Conservation (phyloP, 2,888 invertebrate genomes). For the Orthosia gracilis region DNA sequence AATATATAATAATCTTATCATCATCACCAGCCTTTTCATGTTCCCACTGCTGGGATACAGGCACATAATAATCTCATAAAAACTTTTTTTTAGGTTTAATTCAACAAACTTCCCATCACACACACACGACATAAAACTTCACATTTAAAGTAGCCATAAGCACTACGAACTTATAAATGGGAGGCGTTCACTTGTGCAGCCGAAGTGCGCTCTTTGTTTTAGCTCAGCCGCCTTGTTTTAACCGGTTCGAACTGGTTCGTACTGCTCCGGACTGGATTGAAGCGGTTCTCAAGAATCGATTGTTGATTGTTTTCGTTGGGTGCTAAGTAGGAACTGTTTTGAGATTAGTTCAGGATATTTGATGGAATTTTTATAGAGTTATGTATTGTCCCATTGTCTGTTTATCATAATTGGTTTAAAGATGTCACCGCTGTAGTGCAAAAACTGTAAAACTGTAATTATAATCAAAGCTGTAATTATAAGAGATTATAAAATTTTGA, state of each 20-base stretch:
- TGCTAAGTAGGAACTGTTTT: slow-evolving; percentile 24
- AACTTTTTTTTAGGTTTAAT: too few species aligned
- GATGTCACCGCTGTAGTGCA: too few species aligned
- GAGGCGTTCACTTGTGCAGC: slow-evolving; percentile 48
- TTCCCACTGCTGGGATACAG: too few species aligned
- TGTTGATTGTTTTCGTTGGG: slow-evolving; percentile 51
- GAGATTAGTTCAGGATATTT: slow-evolving; percentile 17
- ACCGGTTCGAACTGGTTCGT: slow-evolving; percentile 46
- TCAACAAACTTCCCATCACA: too few species aligned
- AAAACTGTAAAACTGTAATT: too few species aligned
- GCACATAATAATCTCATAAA: too few species aligned
- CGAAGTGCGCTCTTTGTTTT: slow-evolving; percentile 53
- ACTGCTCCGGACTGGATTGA: slow-evolving; percentile 44
- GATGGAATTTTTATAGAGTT: background rate
- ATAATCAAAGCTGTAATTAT: too few species aligned
- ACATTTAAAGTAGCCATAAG: slow-evolving; percentile 19
- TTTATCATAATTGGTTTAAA: too few species aligned
- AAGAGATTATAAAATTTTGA: too few species aligned
- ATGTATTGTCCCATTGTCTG: too few species aligned
- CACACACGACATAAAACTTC: background rate
- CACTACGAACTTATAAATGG: slow-evolving; percentile 47
- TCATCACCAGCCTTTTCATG: too few species aligned
- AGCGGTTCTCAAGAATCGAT: slow-evolving; percentile 50
- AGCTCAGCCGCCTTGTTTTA: slow-evolving; percentile 50
- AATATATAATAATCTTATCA: too few species aligned